Conservation (phyloP, 2,797 vertebrate genomes). For the Melanotaenia boesemani region DNA sequence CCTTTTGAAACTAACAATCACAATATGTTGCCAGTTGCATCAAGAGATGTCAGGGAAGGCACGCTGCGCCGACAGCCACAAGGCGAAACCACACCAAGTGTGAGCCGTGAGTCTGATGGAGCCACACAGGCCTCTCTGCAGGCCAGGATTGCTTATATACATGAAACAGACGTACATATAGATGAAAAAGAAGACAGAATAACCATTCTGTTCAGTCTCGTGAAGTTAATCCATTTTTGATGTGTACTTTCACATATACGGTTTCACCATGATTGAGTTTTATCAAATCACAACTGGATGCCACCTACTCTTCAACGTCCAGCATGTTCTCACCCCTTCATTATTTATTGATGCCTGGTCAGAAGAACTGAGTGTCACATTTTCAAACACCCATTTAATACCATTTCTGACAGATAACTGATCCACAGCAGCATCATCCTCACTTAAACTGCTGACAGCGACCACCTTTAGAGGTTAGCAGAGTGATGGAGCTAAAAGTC, state of each 20-base stretch:
- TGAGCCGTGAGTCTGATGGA: background rate
- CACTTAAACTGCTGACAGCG: background rate
- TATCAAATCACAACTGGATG: background rate
- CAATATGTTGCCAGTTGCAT: constrained; percentile 39
- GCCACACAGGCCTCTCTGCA: background rate
- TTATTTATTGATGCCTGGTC: background rate
- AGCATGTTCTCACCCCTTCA: background rate
- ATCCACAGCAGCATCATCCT: too few relatives aligned
- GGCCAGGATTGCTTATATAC: background rate
- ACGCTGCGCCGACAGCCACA: background rate
- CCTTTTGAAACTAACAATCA: constrained; percentile 37
- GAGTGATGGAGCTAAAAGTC: background rate
- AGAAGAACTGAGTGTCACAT: background rate
- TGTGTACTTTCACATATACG: background rate
- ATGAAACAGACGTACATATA: background rate
- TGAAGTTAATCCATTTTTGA: background rate
- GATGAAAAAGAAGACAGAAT: too few relatives aligned
- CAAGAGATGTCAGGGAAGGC: constrained; percentile 44
- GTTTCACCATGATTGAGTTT: background rate
- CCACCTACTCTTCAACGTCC: background rate
- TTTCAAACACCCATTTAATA: background rate
- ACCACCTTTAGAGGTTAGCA: background rate
- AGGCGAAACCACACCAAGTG: background rate
- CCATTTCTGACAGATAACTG: too few relatives aligned
- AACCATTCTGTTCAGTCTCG: background rate